Percentiles rank a stretch among this genome's conserved stretches.
phyloP scores from a whole-genome alignment of 2,888 invertebrate species.

The Criorhina ranunculi region DNA sequence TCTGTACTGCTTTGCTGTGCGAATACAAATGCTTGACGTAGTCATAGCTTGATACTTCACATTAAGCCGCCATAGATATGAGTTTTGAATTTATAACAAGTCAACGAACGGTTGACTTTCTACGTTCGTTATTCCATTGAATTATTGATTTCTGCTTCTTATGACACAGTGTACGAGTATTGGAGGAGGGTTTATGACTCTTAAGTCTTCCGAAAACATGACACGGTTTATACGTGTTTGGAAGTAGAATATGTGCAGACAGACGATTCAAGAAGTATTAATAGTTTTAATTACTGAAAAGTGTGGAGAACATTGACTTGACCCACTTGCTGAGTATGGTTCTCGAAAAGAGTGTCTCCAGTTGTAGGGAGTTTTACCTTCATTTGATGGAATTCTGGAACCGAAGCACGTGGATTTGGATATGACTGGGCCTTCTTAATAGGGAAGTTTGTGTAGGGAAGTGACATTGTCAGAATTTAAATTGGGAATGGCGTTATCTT shows the following conservation, averaged over 20 bases:
- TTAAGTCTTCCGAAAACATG: slow-evolving; percentile 14
- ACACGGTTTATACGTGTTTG: slow-evolving; percentile 27
- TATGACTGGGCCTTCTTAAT: background rate
- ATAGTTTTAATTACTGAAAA: slow-evolving; percentile 18
- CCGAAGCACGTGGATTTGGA: too few relatives aligned
- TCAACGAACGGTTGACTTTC: slow-evolving; percentile 67
- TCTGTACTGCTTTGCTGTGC: slow-evolving; percentile 2
- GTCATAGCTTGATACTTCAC: slow-evolving; percentile 25
- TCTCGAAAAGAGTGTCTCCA: background rate
- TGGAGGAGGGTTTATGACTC: background rate
- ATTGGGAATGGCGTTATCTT: background rate
- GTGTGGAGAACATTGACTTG: slow-evolving; percentile 1
- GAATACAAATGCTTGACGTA: slow-evolving; percentile 69
- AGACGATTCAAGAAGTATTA: slow-evolving; percentile 17
- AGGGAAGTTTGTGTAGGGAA: background rate
- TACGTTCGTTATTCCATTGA: slow-evolving; percentile 30
- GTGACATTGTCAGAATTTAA: background rate
- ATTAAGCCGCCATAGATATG: slow-evolving; percentile 50
- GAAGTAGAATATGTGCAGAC: slow-evolving; percentile 15
- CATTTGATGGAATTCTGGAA: too few relatives aligned
- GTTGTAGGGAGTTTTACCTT: slow-evolving; percentile 2
- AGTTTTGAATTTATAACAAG: slow-evolving; percentile 62
- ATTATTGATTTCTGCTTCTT: slow-evolving; percentile 22
- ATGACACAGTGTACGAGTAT: background rate
- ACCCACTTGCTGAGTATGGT: slow-evolving; percentile 35